Base-by-base conservation (phyloP, 2,797 vertebrate species). In the Oreortyx pictus region DNA sequence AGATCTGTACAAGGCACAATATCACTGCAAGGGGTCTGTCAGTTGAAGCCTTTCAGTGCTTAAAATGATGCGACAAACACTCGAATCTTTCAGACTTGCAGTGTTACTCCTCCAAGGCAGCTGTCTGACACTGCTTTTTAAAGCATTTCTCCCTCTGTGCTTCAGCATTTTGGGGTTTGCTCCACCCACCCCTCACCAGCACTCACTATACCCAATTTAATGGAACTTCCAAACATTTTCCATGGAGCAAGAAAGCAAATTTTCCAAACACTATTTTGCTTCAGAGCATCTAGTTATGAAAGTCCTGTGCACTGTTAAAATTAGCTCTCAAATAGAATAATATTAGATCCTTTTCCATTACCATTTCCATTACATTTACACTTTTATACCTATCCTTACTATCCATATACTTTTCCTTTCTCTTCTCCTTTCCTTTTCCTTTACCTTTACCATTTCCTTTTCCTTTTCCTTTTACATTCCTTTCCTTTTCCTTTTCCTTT, bases 291-390 rank as follows among this genome's bases (percentile, higher is more conserved):
- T 96, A 74, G 93, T 93, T 94, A 94, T 96, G 87, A 95, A 96
- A 97, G 92, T 80, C 92, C 95, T 89, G 85, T 71, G 61, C 79
- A 90, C 94, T 95, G 91, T 96, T 96, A 92, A 97, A 97, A 95
- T 90, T 95, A 66, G 86, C 81, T 97, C 97, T 96, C 88, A 94
- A 85, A 96, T n/a, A n/a, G n/a, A n/a, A n/a, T n/a, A n/a, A n/a
- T n/a, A n/a, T n/a, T n/a, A n/a, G n/a, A n/a, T n/a, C n/a, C n/a
- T n/a, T n/a, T n/a, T n/a, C n/a, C n/a, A n/a, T n/a, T n/a, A n/a
- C n/a, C n/a, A n/a, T n/a, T n/a, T n/a, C n/a, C n/a, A n/a, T n/a
- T n/a, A n/a, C n/a, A n/a, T n/a, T n/a, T n/a, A n/a, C n/a, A n/a
- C n/a, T n/a, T n/a, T n/a, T n/a, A n/a, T n/a, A n/a, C n/a, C n/a